Percentiles rank a stretch among this genome's conserved stretches.
Conservation (phyloP, 2,797 vertebrate species). For the Scomberomorus guttatus region DNA sequence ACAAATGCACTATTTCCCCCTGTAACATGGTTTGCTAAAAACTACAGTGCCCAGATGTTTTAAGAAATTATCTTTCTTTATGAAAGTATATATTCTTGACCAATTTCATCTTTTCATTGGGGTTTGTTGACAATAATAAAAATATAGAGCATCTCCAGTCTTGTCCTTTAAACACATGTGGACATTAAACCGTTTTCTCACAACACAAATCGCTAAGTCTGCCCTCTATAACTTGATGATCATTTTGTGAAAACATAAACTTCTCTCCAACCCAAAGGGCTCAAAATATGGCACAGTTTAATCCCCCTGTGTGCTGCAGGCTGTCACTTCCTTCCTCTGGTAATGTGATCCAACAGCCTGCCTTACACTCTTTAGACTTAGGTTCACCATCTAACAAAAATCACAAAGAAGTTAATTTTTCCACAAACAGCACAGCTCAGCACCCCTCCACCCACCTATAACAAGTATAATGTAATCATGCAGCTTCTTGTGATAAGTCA, state of each 20-base stretch:
- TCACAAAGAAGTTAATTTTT: constrained; percentile 7
- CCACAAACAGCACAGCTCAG: constrained; percentile 14
- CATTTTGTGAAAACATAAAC: constrained; percentile 31
- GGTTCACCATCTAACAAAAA: constrained; percentile 7
- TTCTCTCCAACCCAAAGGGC: background rate
- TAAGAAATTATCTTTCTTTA: too few species aligned
- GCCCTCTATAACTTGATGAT: constrained; percentile 6
- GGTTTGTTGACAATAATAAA: constrained; percentile 8
- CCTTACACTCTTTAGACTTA: background rate
- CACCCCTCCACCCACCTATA: background rate
- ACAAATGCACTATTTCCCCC: too few species aligned
- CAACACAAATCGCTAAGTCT: background rate
- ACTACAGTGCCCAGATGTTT: too few species aligned
- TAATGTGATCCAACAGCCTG: constrained; percentile 35
- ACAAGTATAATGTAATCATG: constrained; percentile 52
- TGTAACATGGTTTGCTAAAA: too few species aligned
- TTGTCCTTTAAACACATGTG: constrained; percentile 3
- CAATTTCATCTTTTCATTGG: background rate
- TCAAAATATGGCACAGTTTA: background rate
- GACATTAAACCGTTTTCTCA: background rate
- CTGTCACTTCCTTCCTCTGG: constrained; percentile 63
- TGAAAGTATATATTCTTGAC: background rate
- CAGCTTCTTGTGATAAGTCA: constrained; percentile 54
- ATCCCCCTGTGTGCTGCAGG: background rate
- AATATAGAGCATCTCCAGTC: background rate